A percentile compares a stretch with the other conserved stretches of the same genome.
Conservation (phyloP, 1,140 invertebrate genomes). For the Hydropsyche tenuis region DNA sequence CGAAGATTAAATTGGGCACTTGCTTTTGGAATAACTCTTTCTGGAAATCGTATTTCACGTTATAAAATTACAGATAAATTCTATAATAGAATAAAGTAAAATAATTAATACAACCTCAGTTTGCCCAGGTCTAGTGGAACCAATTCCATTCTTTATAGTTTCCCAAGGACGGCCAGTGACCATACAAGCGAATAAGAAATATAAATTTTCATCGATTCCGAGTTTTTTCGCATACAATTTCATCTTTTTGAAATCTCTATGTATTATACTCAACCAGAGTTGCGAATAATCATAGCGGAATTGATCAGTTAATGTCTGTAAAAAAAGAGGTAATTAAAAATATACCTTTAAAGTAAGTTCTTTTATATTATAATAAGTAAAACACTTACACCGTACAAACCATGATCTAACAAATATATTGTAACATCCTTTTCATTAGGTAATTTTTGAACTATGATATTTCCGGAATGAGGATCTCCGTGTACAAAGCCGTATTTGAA, state of each 20-base stretch:
- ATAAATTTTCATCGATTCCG: constrained; percentile 84
- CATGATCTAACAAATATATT: constrained; percentile 94
- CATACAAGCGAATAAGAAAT: constrained; percentile 93
- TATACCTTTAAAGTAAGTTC: neutral
- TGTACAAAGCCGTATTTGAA: constrained; percentile 98
- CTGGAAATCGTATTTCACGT: constrained; percentile 54
- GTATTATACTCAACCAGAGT: constrained; percentile 92
- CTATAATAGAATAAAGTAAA: neutral
- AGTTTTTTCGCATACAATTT: constrained; percentile 76
- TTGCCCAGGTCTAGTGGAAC: constrained; percentile 72
- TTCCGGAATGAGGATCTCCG: constrained; percentile 98
- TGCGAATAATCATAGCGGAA: constrained; percentile 93
- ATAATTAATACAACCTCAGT: constrained; percentile 66
- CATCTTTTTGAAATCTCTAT: constrained; percentile 82
- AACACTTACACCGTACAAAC: constrained; percentile 88
- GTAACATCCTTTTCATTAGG: constrained; percentile 69
- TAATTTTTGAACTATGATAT: constrained; percentile 84
- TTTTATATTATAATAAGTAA: neutral
- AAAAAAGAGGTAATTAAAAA: constrained; percentile 45
- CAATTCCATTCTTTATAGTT: constrained; percentile 82
- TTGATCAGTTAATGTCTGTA: constrained; percentile 82
- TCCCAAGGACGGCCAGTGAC: constrained; percentile 94
- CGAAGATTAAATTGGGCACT: constrained; percentile 65
- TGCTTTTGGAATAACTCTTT: constrained; percentile 73
- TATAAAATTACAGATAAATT: neutral